Percentiles rank a stretch among this genome's conserved stretches.
Conservation (phyloP, 2,113 vertebrate species). For the Nannospalax galili region DNA sequence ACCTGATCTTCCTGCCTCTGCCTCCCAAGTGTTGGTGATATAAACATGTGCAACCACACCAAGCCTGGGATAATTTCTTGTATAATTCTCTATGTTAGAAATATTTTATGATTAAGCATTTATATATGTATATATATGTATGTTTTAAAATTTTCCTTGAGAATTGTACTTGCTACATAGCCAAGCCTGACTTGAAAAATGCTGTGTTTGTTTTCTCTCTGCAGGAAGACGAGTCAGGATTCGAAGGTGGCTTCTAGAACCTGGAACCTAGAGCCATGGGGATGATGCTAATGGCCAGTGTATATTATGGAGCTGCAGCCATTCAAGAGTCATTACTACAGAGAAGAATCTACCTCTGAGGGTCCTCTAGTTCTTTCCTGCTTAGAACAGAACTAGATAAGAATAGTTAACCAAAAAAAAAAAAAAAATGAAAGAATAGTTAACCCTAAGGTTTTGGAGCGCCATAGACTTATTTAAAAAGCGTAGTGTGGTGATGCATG, state of each 20-base stretch:
- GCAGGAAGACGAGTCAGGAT: not conserved
- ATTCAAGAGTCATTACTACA: not conserved
- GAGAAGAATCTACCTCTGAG: not conserved
- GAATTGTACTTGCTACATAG: not conserved
- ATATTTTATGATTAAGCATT: not conserved
- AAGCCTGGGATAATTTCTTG: not conserved
- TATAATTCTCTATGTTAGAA: constrained; percentile 12
- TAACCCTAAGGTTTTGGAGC: not conserved
- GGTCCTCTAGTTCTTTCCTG: not conserved
- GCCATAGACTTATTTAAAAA: not conserved
- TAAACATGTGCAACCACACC: not conserved
- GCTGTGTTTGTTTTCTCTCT: not conserved
- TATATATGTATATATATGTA: not conserved
- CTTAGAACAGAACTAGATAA: not conserved
- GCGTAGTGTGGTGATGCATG: no score
- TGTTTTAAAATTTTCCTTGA: not conserved
- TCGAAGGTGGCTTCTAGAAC: not conserved
- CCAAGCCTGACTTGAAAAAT: not conserved
- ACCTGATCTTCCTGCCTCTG: not conserved
- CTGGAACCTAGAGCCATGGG: not conserved
- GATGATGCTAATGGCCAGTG: no score
- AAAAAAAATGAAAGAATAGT: no score
- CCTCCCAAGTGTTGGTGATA: not conserved
- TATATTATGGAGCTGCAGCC: not conserved
- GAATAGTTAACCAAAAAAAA: not conserved